A percentile compares a stretch with the other conserved stretches of the same genome.
These are phyloP conservation scores for Plagodis pulveraria DNA, from an alignment of 2,888 invertebrate species.

Conservation along the genomic window DNA sequence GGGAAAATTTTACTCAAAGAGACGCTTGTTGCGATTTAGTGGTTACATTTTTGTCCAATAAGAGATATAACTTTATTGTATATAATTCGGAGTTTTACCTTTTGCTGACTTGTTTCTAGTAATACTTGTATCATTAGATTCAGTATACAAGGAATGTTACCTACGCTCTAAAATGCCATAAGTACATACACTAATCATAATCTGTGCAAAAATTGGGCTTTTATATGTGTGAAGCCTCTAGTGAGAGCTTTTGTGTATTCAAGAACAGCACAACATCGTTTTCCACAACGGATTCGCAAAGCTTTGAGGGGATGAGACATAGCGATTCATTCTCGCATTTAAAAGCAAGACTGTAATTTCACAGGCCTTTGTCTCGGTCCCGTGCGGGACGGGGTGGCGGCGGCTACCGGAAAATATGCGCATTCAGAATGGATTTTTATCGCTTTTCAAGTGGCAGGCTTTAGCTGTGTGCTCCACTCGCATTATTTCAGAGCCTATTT, in stretches of 20 bases:
- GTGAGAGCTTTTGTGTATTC: conserved; percentile 56
- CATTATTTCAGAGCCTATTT: conserved; percentile 51
- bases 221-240: conserved; percentile 33
- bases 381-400: conserved; percentile 52
- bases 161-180: too few relatives aligned
- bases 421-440: conserved; percentile 80
- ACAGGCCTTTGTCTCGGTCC: conserved; percentile 77
- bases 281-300: conserved; percentile 66
- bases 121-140: too few relatives aligned
- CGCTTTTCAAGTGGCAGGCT: conserved; percentile 76
- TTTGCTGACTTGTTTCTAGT: too few relatives aligned
- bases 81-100: not conserved
- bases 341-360: conserved; percentile 83
- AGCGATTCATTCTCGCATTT: conserved; percentile 82
- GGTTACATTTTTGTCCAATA: conserved; percentile 6
- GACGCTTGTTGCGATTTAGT: conserved; percentile 16
- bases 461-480: conserved; percentile 55
- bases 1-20: conserved; percentile 23
- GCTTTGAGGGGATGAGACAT: conserved; percentile 81
- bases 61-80: not conserved
- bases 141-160: too few relatives aligned
- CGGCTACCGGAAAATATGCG: conserved; percentile 73
- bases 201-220: not conserved
- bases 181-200: too few relatives aligned
- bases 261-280: conserved; percentile 57